Conservation (phyloP, 2,113 vertebrate species). For the Aythya baeri region DNA sequence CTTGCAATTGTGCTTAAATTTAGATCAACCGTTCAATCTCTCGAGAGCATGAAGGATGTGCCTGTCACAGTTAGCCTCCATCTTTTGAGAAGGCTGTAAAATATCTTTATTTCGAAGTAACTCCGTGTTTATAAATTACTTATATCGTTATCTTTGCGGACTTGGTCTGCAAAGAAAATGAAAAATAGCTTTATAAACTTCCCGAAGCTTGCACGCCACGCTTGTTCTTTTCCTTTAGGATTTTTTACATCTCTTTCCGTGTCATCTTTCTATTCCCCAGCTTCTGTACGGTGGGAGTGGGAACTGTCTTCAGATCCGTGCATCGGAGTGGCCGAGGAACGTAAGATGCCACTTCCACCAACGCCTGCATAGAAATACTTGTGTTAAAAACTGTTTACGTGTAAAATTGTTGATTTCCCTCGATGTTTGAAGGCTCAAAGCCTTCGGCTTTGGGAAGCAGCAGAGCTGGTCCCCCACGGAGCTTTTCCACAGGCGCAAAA, state of each 20-base stretch:
- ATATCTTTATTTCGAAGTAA: background rate
- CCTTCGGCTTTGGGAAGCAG: background rate
- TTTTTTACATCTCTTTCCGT: background rate
- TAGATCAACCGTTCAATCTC: background rate
- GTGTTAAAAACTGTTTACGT: background rate
- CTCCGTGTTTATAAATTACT: background rate
- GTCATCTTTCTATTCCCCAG: background rate
- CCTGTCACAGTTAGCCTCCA: background rate
- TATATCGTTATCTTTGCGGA: no score
- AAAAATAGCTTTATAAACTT: background rate
- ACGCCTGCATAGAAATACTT: fast-evolving
- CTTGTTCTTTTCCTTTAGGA: background rate
- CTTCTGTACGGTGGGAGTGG: background rate
- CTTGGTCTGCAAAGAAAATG: background rate
- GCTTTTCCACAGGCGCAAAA: background rate
- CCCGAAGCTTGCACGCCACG: background rate
- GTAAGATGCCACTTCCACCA: background rate
- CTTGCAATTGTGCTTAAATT: background rate
- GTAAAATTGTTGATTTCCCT: background rate
- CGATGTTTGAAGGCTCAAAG: background rate
- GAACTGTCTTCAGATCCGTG: background rate
- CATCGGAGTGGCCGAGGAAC: background rate
- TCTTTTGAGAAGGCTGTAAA: background rate
- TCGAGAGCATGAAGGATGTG: background rate
- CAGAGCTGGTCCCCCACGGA: fast-evolving